phyloP scores from a whole-genome alignment of 2,888 invertebrate genomes.

The Drosophila falleni region DNA sequence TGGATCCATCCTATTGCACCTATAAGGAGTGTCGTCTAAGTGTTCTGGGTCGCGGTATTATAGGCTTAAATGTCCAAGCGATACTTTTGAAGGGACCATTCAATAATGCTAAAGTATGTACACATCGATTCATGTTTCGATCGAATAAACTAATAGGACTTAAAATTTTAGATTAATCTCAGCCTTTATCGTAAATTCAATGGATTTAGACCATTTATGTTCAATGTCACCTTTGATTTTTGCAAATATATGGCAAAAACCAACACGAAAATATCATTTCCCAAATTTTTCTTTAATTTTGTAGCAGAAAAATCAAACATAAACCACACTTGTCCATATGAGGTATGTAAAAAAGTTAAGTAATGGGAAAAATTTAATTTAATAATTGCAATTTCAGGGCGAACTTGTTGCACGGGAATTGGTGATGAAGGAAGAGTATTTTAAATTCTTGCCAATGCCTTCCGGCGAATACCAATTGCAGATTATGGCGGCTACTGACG shows the following conservation, averaged over 20 bases:
- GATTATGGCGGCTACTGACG: not conserved
- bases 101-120: conserved; percentile 16
- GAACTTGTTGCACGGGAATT: conserved; percentile 16
- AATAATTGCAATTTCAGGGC: conserved; percentile 2
- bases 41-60: not conserved
- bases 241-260: conserved; percentile 9
- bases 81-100: conserved; percentile 3
- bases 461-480: conserved; percentile 24
- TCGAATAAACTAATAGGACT: too few relatives aligned
- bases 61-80: conserved; percentile 1
- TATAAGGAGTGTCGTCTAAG: conserved; percentile 13
- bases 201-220: conserved; percentile 33
- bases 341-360: not conserved
- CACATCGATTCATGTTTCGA: not conserved
- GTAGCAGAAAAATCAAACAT: not conserved
- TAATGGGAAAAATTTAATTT: not conserved
- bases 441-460: conserved; percentile 8
- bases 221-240: conserved; percentile 26
- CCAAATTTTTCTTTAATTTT: not conserved
- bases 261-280: not conserved
- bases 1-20: conserved; percentile 1
- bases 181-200: conserved; percentile 22
- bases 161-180: conserved; percentile 20
- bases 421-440: conserved; percentile 7
- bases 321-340: not conserved